A percentile compares a stretch with the other conserved stretches of the same genome.
Conservation (phyloP, 1,140 invertebrate species). For the Planococcus citri region DNA sequence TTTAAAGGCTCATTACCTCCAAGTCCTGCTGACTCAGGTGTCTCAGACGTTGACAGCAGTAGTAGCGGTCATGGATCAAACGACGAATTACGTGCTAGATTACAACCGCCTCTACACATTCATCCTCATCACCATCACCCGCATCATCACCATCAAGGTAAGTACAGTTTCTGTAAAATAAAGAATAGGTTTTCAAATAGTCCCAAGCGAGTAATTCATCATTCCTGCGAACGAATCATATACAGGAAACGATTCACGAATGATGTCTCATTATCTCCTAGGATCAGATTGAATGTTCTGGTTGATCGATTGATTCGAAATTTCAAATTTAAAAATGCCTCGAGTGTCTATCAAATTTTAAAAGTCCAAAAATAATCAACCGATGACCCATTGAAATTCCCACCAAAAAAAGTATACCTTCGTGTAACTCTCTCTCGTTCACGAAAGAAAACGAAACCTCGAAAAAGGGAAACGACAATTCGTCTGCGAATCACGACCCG, state of each 20-base stretch:
- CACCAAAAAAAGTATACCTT: neutral
- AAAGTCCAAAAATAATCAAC: no score
- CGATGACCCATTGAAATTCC: neutral
- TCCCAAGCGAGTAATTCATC: neutral
- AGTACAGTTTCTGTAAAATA: constrained; percentile 31
- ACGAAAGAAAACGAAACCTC: no score
- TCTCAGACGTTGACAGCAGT: constrained; percentile 90
- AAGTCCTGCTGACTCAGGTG: constrained; percentile 91
- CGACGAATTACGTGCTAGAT: constrained; percentile 72
- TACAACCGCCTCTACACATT: constrained; percentile 40
- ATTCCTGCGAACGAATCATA: neutral
- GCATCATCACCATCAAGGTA: constrained; percentile 31
- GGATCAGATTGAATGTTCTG: no score
- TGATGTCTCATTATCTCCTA: neutral
- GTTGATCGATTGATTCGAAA: no score
- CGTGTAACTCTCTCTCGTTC: neutral
- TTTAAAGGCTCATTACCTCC: constrained; percentile 74
- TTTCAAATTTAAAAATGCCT: no score
- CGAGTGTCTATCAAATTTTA: no score
- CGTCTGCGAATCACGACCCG: no score
- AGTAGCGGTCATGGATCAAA: constrained; percentile 78
- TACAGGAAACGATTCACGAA: neutral
- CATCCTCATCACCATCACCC: constrained; percentile 37
- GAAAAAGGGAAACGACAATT: no score
- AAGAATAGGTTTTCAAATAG: neutral